phyloP scores from a whole-genome alignment of 2,113 vertebrate genomes.

The Bufo gargarizans region DNA sequence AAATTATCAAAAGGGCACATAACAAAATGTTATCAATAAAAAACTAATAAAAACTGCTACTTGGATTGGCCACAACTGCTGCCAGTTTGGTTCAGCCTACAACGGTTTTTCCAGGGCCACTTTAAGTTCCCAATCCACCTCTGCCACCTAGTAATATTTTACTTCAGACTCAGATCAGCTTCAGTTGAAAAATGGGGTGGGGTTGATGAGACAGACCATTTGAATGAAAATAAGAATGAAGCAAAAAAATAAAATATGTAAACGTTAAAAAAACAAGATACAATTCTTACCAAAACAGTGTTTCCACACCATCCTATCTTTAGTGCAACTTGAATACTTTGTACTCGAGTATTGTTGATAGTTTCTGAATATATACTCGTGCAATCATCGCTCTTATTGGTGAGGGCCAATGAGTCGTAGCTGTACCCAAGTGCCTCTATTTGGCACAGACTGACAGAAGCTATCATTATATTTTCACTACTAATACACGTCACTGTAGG shows the following conservation, averaged over 20 bases:
- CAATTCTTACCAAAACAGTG: neutral
- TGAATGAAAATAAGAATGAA: no score
- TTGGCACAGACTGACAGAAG: neutral
- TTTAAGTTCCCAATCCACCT: no score
- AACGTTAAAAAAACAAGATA: neutral
- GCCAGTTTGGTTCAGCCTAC: no score
- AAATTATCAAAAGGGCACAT: no score
- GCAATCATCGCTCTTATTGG: neutral
- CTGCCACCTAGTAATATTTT: no score
- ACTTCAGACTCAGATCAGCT: no score
- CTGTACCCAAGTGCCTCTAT: neutral
- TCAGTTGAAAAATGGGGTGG: no score
- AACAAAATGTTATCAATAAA: no score
- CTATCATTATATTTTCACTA: neutral
- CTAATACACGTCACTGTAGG: neutral
- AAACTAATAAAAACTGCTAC: no score
- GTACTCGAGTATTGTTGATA: neutral
- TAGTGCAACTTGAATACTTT: neutral
- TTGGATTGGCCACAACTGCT: no score
- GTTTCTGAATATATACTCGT: neutral
- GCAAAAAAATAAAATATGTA: neutral
- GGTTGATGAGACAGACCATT: no score
- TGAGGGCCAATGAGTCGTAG: neutral
- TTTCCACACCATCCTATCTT: slow-evolving; percentile 27
- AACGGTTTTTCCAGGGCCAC: no score